These are phyloP conservation scores for Bellardia bayeri DNA, from an alignment of 2,888 invertebrate genomes.

Conservation along the genomic window DNA sequence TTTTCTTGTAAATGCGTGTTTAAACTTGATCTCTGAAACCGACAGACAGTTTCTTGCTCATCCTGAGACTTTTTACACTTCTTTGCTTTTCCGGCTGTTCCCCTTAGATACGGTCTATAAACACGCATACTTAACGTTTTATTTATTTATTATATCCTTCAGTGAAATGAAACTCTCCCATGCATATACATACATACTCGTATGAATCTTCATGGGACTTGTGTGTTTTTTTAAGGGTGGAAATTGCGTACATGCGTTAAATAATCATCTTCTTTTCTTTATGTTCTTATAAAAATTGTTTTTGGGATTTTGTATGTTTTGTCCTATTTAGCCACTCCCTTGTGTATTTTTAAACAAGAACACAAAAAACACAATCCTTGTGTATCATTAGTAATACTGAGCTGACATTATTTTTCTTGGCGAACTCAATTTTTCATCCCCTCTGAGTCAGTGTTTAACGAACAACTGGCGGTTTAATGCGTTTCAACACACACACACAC, in stretches of 20 bases:
- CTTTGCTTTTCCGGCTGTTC: constrained; percentile 48
- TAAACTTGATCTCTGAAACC: constrained; percentile 67
- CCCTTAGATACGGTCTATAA: constrained; percentile 68
- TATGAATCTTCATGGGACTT: not conserved
- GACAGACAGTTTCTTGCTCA: not conserved
- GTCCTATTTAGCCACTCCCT: constrained; percentile 67
- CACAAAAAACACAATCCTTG: not conserved
- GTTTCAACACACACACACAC: constrained; percentile 32
- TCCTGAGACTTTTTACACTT: constrained; percentile 29
- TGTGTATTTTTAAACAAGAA: constrained; percentile 54
- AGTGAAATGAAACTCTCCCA: not conserved
- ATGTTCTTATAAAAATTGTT: constrained; percentile 5
- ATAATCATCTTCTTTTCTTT: constrained; percentile 58
- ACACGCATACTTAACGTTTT: constrained; percentile 67
- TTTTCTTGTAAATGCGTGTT: constrained; percentile 62
- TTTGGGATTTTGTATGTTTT: constrained; percentile 27
- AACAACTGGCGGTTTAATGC: constrained; percentile 52
- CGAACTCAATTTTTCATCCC: constrained; percentile 66
- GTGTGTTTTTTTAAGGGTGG: constrained; percentile 46
- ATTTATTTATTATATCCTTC: constrained; percentile 66
- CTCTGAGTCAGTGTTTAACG: constrained; percentile 35
- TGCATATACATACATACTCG: not conserved
- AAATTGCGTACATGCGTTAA: constrained; percentile 70
- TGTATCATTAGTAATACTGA: constrained; percentile 54
- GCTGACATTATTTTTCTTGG: constrained; percentile 42